Base-by-base conservation (phyloP, 2,888 invertebrate genomes). In the Epinotia ramella region DNA sequence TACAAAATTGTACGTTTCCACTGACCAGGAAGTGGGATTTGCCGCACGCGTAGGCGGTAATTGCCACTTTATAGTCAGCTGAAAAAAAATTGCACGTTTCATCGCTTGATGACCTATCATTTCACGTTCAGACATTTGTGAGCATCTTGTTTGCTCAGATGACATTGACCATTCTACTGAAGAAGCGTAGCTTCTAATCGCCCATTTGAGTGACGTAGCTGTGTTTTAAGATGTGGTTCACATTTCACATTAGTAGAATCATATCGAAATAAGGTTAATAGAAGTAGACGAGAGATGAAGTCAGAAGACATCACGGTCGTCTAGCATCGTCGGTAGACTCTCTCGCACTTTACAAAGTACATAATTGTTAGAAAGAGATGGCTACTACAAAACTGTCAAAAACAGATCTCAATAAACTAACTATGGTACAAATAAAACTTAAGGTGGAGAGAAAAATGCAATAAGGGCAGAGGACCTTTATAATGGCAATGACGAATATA, bases 391-490 rank as follows among this genome's bases (percentile, higher is more conserved):
- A 6, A 49, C 5, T n/a, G 53, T 49, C n/a, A 53, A 7, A n/a
- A n/a, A n/a, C 53, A n/a, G 13, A 53, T n/a, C 53, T n/a, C 53
- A 6, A 53, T 6, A 53, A 53, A 16, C 13, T 16, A 49, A 49
- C 57, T 57, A 59, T 12, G 20, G 53, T 73, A 66, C 72, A 73
- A 73, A 24, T 60, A 65, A 46, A 69, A 46, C 18, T 69, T 64
- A 64, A 74, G 33, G 44, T 56, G 67, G 73, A 70, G 56, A 81
- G 81, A 80, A 85, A 84, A 86, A 87, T 87, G 86, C 87, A 84
- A 77, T 73, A 80, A 78, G 80, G 79, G 77, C 69, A 56, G 33
- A 72, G 16, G 18, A 57, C n/a, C 9, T 16, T 44, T n/a, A 59
- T 12, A 64, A 53, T 78, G 64, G 24, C 60, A 33, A 40, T n/a